Percentiles rank a stretch among this genome's conserved stretches.
These are phyloP conservation scores for Brachyalestes nurse DNA, from an alignment of 2,797 vertebrate species.

Conservation along the genomic window DNA sequence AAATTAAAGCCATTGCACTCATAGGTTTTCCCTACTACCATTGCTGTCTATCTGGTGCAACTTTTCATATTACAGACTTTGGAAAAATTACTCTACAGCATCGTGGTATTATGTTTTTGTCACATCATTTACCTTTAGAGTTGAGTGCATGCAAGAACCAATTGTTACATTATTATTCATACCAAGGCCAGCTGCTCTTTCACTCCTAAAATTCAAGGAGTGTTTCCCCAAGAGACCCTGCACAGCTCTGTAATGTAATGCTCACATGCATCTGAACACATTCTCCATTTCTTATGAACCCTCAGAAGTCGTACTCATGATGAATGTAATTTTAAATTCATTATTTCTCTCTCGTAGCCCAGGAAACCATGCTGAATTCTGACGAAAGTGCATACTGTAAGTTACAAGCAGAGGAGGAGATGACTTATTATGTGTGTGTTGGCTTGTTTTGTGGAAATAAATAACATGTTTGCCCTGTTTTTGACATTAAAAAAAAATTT, in stretches of 20 bases:
- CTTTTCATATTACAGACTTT: no score
- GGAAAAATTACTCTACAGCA: neutral
- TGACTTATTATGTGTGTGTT: no score
- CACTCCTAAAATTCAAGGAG: neutral
- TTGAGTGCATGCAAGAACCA: no score
- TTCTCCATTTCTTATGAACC: neutral
- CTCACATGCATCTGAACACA: neutral
- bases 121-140: neutral
- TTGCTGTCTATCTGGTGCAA: no score
- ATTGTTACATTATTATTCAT: neutral
- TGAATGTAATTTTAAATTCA: neutral
- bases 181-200: neutral
- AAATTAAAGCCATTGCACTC: no score
- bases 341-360: neutral
- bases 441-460: no score
- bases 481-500: no score
- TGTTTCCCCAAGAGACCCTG: neutral
- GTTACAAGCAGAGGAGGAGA: no score
- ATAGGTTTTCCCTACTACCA: no score
- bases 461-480: no score
- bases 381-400: no score
- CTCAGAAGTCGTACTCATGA: no score
- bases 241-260: neutral
- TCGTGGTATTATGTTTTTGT: neutral
- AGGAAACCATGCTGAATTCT: neutral